phyloP scores from a whole-genome alignment of 2,888 invertebrate genomes.

The Oligia latruncula region DNA sequence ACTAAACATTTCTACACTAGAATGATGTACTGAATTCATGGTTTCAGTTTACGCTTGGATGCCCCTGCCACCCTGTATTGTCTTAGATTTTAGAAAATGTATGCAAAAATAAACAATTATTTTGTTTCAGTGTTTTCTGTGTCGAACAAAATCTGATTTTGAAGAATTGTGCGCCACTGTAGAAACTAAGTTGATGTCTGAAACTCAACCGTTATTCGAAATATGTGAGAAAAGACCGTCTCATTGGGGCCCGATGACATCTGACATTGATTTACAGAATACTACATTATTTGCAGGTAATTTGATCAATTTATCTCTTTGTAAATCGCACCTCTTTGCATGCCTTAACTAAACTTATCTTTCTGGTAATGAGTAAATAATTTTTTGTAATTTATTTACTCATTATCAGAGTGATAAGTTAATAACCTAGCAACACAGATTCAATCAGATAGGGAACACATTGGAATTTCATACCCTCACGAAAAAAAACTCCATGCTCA shows the following conservation, averaged over 20 bases:
- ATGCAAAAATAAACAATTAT: not conserved
- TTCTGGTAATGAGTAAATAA: not conserved
- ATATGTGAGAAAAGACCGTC: conserved; percentile 94
- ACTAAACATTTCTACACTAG: not conserved
- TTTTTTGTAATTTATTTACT: too few species aligned
- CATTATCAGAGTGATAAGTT: too few species aligned
- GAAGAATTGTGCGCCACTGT: conserved; percentile 93
- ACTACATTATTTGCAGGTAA: conserved; percentile 84
- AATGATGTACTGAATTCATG: not conserved
- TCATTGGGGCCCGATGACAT: conserved; percentile 92
- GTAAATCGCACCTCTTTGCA: not conserved
- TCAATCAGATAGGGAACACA: not conserved
- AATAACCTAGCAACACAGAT: not conserved
- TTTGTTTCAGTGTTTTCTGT: conserved; percentile 95
- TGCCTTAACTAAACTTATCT: not conserved
- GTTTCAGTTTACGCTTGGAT: too few species aligned
- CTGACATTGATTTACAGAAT: conserved; percentile 83
- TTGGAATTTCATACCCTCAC: not conserved
- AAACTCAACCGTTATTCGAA: conserved; percentile 96
- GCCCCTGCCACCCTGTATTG: not conserved
- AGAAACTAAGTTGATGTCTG: conserved; percentile 92
- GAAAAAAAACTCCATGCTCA: not conserved
- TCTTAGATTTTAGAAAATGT: not conserved
- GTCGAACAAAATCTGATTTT: conserved; percentile 95
- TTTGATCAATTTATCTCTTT: not conserved